Conservation (phyloP, 2,797 vertebrate species). For the Macropodus opercularis region DNA sequence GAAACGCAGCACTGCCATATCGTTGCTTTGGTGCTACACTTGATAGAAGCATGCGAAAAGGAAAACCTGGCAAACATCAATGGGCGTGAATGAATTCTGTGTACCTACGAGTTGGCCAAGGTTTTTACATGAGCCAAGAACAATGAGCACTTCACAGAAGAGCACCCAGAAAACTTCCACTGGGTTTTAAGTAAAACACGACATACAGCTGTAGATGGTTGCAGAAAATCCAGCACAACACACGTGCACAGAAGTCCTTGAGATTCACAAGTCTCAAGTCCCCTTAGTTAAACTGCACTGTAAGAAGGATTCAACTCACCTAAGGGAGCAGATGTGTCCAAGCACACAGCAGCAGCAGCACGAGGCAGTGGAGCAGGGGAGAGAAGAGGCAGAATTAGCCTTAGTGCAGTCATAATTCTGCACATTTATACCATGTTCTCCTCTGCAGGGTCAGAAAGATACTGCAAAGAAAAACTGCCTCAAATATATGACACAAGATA, state of each 20-base stretch:
- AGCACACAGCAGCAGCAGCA: slow-evolving; percentile 28
- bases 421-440: slow-evolving; percentile 39
- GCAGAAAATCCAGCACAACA: not conserved
- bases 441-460: slow-evolving; percentile 16
- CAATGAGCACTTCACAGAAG: not conserved
- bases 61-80: not conserved
- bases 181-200: slow-evolving; percentile 31
- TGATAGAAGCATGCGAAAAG: not conserved
- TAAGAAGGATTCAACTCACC: slow-evolving; percentile 62
- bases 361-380: slow-evolving; percentile 19
- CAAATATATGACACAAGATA: slow-evolving; percentile 35
- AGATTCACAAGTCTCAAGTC: slow-evolving; percentile 15
- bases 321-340: slow-evolving; percentile 53
- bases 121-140: not conserved
- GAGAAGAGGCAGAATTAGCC: slow-evolving; percentile 57
- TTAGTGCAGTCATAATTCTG: slow-evolving; percentile 31
- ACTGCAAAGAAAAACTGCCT: slow-evolving; percentile 19
- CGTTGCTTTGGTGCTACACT: not conserved
- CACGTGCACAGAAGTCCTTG: slow-evolving; percentile 4
- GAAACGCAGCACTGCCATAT: not conserved
- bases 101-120: slow-evolving; percentile 8
- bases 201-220: slow-evolving; percentile 14
- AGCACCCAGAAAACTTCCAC: not conserved
- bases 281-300: slow-evolving; percentile 3
- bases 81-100: not conserved